Evolutionary conservation across 2,797 vertebrate genomes (phyloP).

Genomic region (Microctenopoma stevenorrisi): DNA sequence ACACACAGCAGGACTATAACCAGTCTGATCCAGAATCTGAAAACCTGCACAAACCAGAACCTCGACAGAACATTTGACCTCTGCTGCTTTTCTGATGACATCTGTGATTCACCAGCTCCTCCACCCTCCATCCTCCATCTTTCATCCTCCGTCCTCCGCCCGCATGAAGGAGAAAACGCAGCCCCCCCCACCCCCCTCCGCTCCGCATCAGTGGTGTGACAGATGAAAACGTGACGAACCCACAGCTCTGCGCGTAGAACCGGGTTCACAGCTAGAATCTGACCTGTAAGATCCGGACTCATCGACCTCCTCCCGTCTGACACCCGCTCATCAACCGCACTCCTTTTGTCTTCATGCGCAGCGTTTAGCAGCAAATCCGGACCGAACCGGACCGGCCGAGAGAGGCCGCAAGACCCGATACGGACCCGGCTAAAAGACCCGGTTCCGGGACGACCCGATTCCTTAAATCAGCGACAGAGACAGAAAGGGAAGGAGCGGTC

Average conservation of each 20-base stretch:
- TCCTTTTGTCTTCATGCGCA: slow-evolving; percentile 6
- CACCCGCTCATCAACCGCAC: background rate
- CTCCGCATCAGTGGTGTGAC: background rate
- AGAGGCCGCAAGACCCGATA: background rate
- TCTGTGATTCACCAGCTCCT: too few species aligned
- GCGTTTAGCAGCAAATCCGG: background rate
- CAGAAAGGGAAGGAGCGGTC: slow-evolving; percentile 24
- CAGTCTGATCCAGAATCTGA: too few species aligned
- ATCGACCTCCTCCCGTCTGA: slow-evolving; percentile 2
- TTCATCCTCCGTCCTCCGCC: slow-evolving; percentile 27
- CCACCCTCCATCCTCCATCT: slow-evolving; percentile 2
- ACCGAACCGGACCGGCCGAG: background rate
- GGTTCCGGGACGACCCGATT: background rate
- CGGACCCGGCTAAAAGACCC: background rate
- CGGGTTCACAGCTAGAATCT: background rate
- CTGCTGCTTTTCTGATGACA: too few species aligned
- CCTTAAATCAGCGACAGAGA: background rate
- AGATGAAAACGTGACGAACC: background rate
- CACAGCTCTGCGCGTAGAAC: background rate
- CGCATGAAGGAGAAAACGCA: slow-evolving; percentile 37
- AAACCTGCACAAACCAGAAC: too few species aligned
- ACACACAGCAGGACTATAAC: too few species aligned
- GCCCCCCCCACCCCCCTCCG: background rate
- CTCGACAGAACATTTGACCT: too few species aligned
- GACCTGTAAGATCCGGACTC: background rate